Percentiles rank a stretch among this genome's conserved stretches.
Conservation (phyloP, 2,797 vertebrate genomes). For the Malurus splendens region DNA sequence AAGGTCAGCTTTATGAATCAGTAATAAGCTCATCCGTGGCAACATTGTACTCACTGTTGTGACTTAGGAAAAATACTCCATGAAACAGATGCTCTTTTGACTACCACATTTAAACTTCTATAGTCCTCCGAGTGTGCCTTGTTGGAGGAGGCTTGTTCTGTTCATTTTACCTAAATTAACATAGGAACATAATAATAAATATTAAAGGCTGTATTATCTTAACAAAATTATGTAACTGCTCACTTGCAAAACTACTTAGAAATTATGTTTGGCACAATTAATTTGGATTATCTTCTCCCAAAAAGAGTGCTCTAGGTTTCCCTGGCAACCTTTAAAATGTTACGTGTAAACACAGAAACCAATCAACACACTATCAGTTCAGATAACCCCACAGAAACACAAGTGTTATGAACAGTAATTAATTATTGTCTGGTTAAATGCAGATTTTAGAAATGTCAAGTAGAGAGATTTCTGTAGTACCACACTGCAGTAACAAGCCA, state of each 20-base stretch:
- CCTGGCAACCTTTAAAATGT: background rate
- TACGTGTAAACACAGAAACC: background rate
- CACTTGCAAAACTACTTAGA: background rate
- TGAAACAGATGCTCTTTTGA: background rate
- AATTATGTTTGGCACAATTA: background rate
- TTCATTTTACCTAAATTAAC: background rate
- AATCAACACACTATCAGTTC: background rate
- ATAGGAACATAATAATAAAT: background rate
- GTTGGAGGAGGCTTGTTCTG: background rate
- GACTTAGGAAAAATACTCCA: background rate
- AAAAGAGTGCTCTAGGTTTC: background rate
- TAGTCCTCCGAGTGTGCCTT: background rate
- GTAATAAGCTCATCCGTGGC: background rate
- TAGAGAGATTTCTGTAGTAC: background rate
- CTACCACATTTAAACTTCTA: background rate
- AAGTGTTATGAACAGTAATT: background rate
- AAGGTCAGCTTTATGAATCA: conserved; percentile 23
- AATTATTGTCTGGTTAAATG: background rate
- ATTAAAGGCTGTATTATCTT: background rate
- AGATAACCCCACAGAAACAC: background rate
- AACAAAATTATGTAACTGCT: background rate
- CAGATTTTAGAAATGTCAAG: background rate
- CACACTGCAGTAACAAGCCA: background rate
- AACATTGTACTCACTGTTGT: background rate
- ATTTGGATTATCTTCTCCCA: background rate